Evolutionary conservation across 2,113 vertebrate species (phyloP).

Genomic region (Vireo altiloquus): DNA sequence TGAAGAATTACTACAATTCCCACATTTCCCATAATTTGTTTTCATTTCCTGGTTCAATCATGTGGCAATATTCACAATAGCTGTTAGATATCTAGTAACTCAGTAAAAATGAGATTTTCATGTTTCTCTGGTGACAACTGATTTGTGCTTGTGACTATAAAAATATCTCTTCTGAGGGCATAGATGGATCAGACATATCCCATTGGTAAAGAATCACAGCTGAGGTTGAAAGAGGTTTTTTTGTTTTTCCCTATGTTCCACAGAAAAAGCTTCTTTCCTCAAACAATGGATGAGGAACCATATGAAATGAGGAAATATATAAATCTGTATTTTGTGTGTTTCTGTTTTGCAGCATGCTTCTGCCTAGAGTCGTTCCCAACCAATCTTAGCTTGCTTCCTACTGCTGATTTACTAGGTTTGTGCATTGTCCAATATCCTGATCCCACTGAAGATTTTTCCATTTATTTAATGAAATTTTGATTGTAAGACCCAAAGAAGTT

Average conservation of each 20-base stretch:
- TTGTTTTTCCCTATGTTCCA: accelerated
- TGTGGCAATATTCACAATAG: background rate
- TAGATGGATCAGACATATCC: background rate
- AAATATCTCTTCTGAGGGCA: background rate
- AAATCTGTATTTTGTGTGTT: background rate
- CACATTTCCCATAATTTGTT: background rate
- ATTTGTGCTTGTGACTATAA: background rate
- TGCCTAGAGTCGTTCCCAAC: background rate
- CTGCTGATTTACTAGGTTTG: background rate
- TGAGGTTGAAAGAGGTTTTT: background rate
- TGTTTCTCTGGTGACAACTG: background rate
- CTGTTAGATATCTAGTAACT: background rate
- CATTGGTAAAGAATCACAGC: background rate
- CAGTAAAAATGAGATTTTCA: background rate
- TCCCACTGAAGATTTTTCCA: background rate
- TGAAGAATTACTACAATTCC: background rate
- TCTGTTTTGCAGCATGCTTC: background rate
- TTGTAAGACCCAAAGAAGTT: background rate
- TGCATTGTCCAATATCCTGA: background rate
- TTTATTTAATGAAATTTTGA: background rate
- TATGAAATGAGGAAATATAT: background rate
- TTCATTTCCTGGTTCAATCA: background rate
- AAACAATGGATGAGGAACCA: background rate
- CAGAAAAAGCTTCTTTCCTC: background rate
- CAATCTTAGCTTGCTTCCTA: background rate